These are phyloP conservation scores for Piprites chloris DNA, from an alignment of 2,113 vertebrate species.

Conservation along the genomic window DNA sequence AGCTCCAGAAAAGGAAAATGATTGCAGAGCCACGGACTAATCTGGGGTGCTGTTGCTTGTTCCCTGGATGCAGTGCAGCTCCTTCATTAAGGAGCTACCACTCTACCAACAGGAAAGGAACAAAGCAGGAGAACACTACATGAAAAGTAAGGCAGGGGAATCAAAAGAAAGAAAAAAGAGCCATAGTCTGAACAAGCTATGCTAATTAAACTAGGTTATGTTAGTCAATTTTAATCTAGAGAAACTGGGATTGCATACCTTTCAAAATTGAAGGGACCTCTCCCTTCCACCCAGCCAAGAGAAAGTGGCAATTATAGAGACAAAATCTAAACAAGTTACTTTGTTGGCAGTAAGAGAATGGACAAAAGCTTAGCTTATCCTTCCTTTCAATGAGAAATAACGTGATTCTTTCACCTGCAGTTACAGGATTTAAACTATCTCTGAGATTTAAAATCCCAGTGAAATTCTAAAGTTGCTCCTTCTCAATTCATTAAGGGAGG, in stretches of 20 bases:
- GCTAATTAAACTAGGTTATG: not conserved
- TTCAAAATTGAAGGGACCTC: not conserved
- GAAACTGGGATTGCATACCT: not conserved
- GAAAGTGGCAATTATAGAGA: not conserved
- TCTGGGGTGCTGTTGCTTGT: not conserved
- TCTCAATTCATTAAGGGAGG: not conserved
- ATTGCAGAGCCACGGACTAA: not conserved
- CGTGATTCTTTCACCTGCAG: not conserved
- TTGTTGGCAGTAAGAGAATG: not conserved
- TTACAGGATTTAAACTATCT: not conserved
- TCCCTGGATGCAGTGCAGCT: not conserved
- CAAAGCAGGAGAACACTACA: not conserved
- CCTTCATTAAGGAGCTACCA: not conserved
- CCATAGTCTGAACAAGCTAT: not conserved
- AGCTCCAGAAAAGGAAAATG: not conserved
- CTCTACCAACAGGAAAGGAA: not conserved
- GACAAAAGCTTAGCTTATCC: not conserved
- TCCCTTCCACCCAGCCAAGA: not conserved
- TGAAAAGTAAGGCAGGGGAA: not conserved
- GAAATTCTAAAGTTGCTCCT: not conserved
- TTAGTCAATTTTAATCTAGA: not conserved
- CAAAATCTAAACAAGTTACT: not conserved
- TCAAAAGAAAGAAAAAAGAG: not conserved
- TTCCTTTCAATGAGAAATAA: not conserved
- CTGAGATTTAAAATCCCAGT: not conserved